A percentile compares a stretch with the other conserved stretches of the same genome.
These are phyloP conservation scores for Scleropages formosus DNA, from an alignment of 2,797 vertebrate species.

Conservation along the genomic window DNA sequence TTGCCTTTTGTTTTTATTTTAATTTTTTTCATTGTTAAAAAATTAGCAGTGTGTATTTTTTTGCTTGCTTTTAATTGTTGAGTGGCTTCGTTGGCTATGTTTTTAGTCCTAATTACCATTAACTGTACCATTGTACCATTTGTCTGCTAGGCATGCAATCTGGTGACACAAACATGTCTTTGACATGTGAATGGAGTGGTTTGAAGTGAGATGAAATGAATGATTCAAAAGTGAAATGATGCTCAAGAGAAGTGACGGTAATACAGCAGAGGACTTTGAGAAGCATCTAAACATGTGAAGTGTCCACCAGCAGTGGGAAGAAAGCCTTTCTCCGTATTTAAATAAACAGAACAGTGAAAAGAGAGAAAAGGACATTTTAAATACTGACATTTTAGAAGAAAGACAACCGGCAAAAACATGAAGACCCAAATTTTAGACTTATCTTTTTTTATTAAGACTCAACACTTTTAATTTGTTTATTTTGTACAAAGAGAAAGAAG, in stretches of 20 bases:
- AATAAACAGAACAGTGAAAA: neutral
- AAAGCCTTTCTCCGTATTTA: neutral
- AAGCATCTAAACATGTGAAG: neutral
- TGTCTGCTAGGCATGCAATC: neutral
- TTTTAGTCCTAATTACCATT: conserved; percentile 18
- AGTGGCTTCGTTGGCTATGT: neutral
- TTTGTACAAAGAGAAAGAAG: conserved; percentile 76
- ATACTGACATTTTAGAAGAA: neutral
- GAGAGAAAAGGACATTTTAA: neutral
- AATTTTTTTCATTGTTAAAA: no score
- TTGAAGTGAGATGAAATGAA: neutral
- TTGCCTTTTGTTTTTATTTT: no score
- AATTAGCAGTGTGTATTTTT: neutral
- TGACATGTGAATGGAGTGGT: neutral
- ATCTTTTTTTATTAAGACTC: conserved; percentile 76
- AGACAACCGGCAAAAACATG: conserved; percentile 35
- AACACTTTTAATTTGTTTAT: conserved; percentile 72
- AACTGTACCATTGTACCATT: conserved; percentile 11
- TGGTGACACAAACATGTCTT: conserved; percentile 12
- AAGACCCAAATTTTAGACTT: conserved; percentile 57
- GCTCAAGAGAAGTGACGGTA: neutral
- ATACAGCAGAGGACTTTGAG: neutral
- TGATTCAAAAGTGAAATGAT: neutral
- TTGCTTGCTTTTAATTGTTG: neutral
- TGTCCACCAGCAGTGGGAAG: neutral